Evolutionary conservation across 1,140 invertebrate species (phyloP), one percentile per base, ranked within the genome.

Genomic region (Ostrea edulis): DNA sequence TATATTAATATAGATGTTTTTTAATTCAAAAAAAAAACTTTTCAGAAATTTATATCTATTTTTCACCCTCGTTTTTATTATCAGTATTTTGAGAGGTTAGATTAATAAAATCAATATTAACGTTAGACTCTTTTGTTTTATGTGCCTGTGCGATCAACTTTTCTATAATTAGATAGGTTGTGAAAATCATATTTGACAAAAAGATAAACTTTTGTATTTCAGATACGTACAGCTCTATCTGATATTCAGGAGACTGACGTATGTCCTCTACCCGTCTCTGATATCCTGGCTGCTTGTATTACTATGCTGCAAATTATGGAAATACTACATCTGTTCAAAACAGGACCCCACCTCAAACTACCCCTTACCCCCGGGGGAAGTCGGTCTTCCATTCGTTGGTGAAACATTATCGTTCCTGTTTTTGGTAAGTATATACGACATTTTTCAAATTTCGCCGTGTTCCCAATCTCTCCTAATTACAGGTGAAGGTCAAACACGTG

Each of bases 371-470:
- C 92, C 92, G 4, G 93, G 93, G n/a, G 92, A 86, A 29, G 85
- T 92, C 82, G 93, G 93, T 22, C 77, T 93, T 22, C 93, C 93
- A 7, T 62, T 93, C 44, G 85, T 93, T n/a, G 93, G 93, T 29
- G 93, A 93, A 88, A 93, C 92, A 22, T 51, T 93, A 0, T 86
- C 85, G 35, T 89, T 93, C n/a, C n/a, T 92, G 2, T 71, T 92
- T 12, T 35, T 82, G 88, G 93, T 93, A 89, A 88, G 88, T 89
- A 82, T n/a, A 29, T 44, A 71, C n/a, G 4, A n/a, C 52, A 12
- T n/a, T 58, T 11, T 20, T 58, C 25, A 8, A 20, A 62, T 62
- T 62, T 62, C n/a, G n/a, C 35, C 7, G 20, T 8, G 29, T 29
- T 14, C 68, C 25, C 35, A 35, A 62, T 62, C 55, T n/a, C 55